Evolutionary conservation across 1,140 invertebrate genomes (phyloP).

Genomic region (Cydia splendana): DNA sequence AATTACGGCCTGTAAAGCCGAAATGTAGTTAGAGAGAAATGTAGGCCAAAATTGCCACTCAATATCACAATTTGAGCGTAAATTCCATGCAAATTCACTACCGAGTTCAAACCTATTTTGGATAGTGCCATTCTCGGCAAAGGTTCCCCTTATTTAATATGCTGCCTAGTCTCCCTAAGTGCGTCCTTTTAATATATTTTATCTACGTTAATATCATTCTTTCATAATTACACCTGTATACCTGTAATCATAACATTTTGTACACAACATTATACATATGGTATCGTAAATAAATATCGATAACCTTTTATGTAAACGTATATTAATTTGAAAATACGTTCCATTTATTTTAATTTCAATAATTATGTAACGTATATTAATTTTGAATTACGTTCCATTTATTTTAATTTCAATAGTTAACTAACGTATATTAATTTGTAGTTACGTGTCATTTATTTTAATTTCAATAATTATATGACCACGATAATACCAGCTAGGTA

Average conservation of each 20-base stretch:
- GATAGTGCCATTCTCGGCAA: slow-evolving; percentile 10
- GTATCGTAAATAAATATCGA: not conserved
- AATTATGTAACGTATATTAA: not conserved
- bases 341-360: not conserved
- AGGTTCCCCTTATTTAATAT: slow-evolving; percentile 20
- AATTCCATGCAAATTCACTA: slow-evolving; percentile 26
- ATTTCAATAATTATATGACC: not conserved
- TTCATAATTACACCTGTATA: too few species aligned
- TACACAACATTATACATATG: too few species aligned
- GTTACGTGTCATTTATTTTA: not conserved
- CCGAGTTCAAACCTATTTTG: slow-evolving; percentile 27
- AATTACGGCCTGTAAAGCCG: slow-evolving; percentile 2
- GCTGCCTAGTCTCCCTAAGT: not conserved
- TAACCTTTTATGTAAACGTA: too few species aligned
- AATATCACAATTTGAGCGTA: slow-evolving; percentile 25
- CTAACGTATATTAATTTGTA: not conserved
- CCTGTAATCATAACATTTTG: too few species aligned
- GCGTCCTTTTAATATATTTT: not conserved
- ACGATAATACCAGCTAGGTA: not conserved
- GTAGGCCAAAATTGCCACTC: slow-evolving; percentile 15
- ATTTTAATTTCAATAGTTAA: too few species aligned
- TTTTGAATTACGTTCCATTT: not conserved
- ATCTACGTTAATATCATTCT: not conserved
- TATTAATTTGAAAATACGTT: not conserved
- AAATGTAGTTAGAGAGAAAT: slow-evolving; percentile 15